Evolutionary conservation across 2,113 vertebrate species (phyloP), one percentile per base, ranked within the genome.

Genomic region (Pholis gunnellus): DNA sequence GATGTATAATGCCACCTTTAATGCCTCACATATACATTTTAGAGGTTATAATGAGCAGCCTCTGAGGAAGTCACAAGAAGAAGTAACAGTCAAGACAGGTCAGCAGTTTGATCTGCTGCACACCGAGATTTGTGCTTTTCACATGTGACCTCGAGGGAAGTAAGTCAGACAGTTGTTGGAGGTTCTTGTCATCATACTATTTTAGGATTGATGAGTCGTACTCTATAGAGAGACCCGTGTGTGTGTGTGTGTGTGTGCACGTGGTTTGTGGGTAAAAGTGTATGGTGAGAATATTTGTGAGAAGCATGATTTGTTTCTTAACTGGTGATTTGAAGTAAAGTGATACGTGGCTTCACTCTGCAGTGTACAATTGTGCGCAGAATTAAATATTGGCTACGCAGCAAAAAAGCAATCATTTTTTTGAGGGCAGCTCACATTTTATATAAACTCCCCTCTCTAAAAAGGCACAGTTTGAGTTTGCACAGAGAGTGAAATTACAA

Each of bases 111-210:
- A 29, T 38, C 7, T 48, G 34, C 25, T 52, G 46, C 34, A 59
- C 56, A 57, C 42, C 57, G 6, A 14, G 29, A 46, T 31, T 25
- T 22, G 31, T 71, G 31, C 59, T 74, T 63, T 78, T 76, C 27
- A 78, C 78, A 82, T 70, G 82, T 87, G 90, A 89, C 63, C 78
- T 22, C 50, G 27, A 63, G 80, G 84, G 88, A 91, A 93, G 86
- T 89, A 61, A 88, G n/a, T 81, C 57, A 82, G 81, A 73, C 63
- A 38, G 73, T 9, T 0, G 1, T 72, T 48, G 65, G 76, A 59
- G 14, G 9, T 70, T 86, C 59, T 79, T 48, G 1, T 91, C 87
- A 90, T 86, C 82, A 79, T 77, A 22, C 83, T 79, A 4, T 72
- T 50, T 34, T 50, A 29, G 59, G 60, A 72, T 38, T 78, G 78